Base-by-base conservation (phyloP, 2,113 vertebrate genomes). In the Limnothrissa miodon region DNA sequence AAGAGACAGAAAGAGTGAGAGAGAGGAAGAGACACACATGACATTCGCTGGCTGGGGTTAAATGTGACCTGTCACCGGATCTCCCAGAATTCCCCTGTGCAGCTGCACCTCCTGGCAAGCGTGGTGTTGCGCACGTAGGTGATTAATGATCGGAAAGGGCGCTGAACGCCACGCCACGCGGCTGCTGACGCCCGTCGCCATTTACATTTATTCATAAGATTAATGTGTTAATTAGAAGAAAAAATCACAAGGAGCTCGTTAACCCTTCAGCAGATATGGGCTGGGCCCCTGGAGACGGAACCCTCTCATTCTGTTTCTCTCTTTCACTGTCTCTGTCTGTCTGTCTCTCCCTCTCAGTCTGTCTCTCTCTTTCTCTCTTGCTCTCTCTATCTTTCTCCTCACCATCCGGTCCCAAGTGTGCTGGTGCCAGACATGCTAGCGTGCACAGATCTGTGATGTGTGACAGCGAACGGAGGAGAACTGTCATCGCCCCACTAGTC, bases 131-230 rank as follows among this genome's bases (percentile, higher is more conserved):
- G 29, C 66, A 39, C 66, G 45, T 46, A 78, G n/a, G 82, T 85
- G 85, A 87, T 81, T 83, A 39, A 84, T 86, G 84, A 83, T 74
- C 82, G 84, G 45, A 6, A n/a, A 45, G 42, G 42, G 66, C 66
- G 2, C 59, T 46, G 46, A 45, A 79, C 36, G 83, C 6, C 83
- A 59, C 39, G n/a, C 33, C 13, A 17, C 78, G 11, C 45, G 6
- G 36, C 80, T 44, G 79, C 81, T 36, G 44, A 29, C 39, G 70
- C 25, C 78, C 42, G 15, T 81, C 84, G 66, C 48, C 70, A 79
- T 80, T 85, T 81, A 81, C 85, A 84, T 88, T 84, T 87, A 85
- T 85, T 87, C 83, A 82, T 83, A 86, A 87, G 84, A 83, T 85
- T 46, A 87, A 87, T 83, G 81, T 83, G 83, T 85, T 86, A 86